These are phyloP conservation scores for Popillia japonica DNA, from an alignment of 1,140 invertebrate species.

Conservation along the genomic window DNA sequence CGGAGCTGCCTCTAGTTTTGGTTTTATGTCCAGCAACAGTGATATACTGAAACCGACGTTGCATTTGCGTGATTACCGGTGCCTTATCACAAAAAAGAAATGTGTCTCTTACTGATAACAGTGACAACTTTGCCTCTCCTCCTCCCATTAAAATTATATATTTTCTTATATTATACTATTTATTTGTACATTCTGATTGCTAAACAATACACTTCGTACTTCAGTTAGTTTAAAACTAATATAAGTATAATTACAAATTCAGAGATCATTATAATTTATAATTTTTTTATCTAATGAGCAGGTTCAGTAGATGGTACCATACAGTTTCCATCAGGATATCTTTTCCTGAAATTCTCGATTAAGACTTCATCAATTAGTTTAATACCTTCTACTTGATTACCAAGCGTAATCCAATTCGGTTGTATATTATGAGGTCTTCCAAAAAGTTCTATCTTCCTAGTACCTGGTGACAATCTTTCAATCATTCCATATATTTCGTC, in stretches of 20 bases:
- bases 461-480: slow-evolving; percentile 87
- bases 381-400: slow-evolving; percentile 96
- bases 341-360: slow-evolving; percentile 86
- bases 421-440: slow-evolving; percentile 97
- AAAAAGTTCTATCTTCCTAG: slow-evolving; percentile 97
- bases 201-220: background rate
- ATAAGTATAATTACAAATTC: background rate
- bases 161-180: background rate
- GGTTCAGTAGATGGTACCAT: slow-evolving; percentile 68
- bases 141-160: background rate
- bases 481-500: slow-evolving; percentile 98
- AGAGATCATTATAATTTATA: background rate
- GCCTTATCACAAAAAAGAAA: no score
- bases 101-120: no score
- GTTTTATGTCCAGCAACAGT: no score
- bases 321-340: slow-evolving; percentile 93
- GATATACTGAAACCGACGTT: no score
- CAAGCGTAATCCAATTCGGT: slow-evolving; percentile 97
- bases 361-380: slow-evolving; percentile 91
- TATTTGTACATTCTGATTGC: background rate
- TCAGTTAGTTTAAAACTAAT: background rate
- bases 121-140: no score
- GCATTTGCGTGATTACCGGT: no score
- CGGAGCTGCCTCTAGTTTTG: no score
- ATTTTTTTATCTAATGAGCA: slow-evolving; percentile 44